These are phyloP conservation scores for Phyllotis vaccarum DNA, from an alignment of 2,797 vertebrate species.

Conservation along the genomic window DNA sequence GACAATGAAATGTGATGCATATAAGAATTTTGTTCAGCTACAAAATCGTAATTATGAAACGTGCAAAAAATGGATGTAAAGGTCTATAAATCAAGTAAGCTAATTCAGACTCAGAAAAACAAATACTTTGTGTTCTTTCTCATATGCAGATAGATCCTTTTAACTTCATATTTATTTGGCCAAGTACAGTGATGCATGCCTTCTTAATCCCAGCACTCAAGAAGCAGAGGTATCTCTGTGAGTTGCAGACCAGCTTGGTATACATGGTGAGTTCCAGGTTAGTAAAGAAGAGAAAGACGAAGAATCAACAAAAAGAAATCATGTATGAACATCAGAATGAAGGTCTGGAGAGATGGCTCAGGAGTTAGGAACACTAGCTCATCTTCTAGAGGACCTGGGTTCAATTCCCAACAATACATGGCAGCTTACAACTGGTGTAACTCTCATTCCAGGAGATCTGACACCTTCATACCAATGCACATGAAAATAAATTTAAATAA, in stretches of 20 bases:
- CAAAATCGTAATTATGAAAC: not conserved
- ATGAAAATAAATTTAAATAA: no score
- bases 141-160: no score
- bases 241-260: not conserved
- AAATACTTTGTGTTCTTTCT: not conserved
- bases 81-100: not conserved
- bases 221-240: not conserved
- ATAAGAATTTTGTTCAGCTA: not conserved
- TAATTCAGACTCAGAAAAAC: not conserved
- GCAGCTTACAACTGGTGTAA: no score
- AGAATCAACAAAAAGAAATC: not conserved
- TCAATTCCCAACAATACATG: no score
- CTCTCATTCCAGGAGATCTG: no score
- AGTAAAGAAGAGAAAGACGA: not conserved
- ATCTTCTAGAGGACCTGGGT: no score
- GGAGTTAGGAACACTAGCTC: no score
- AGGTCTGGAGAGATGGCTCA: no score
- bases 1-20: not conserved
- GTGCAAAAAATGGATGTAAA: not conserved
- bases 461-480: no score
- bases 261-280: not conserved
- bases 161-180: not conserved
- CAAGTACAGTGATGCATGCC: not conserved
- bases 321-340: not conserved
- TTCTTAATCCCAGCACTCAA: not conserved